Evolutionary conservation across 2,888 invertebrate genomes (phyloP), one percentile per base, ranked within the genome.

Genomic region (Philhelius pedissequus): DNA sequence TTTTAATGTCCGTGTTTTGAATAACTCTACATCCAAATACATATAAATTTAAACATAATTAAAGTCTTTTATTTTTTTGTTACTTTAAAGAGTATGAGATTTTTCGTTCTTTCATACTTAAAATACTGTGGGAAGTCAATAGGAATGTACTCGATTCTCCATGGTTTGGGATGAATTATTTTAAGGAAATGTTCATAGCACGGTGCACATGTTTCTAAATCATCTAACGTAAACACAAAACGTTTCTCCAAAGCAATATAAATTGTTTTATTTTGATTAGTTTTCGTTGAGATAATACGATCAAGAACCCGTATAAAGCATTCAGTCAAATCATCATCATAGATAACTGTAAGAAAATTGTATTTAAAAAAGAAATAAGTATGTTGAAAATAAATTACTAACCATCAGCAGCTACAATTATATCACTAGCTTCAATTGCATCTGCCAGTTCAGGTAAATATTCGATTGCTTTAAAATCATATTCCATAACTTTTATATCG

Each of bases 371-470:
- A 18, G 2, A n/a, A 20, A n/a, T 0, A 54, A 48, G 20, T 32
- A 20, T 18, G 15, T 54, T 66, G 18, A n/a, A 70, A 40, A 73
- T n/a, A n/a, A 54, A 30, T 76, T 22, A 60, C 92, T 91, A 92
- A 96, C 96, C 96, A 93, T 97, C 97, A 30, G 97, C 97, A 76
- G 97, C 97, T 87, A 97, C 92, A 78, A 97, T 92, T 35, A 96
- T 92, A 86, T 95, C 93, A 4, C 94, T 93, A 20, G 93, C 90
- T 76, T 93, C 92, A 73, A 96, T 92, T 87, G 93, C 93, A 18
- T 92, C 89, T 3, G 91, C 87, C 18, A 96, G 91, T 45, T 93
- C 92, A 11, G 89, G 70, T 43, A 93, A 92, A 93, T 96, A 95
- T 6, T 92, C 89, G 18, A 93, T 50, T 5, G 82, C 92, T 38